Evolutionary conservation across 2,888 invertebrate genomes (phyloP).

Genomic region (Meloe dianella): DNA sequence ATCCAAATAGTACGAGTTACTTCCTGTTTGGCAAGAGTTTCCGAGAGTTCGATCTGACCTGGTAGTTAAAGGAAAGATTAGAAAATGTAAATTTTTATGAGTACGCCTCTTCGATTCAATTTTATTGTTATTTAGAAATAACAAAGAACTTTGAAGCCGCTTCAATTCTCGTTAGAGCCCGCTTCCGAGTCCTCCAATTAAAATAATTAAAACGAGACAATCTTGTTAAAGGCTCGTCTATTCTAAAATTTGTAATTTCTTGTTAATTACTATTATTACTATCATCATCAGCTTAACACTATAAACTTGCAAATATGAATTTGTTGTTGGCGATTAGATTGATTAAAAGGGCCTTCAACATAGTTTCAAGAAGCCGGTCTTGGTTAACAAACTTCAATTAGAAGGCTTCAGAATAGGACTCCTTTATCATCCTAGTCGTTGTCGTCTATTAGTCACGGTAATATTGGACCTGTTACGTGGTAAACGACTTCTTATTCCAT

Average conservation of each 20-base stretch:
- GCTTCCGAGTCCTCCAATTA: not conserved
- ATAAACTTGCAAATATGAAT: slow-evolving; percentile 11
- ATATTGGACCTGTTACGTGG: slow-evolving; percentile 42
- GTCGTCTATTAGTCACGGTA: slow-evolving; percentile 20
- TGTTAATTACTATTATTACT: not conserved
- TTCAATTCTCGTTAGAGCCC: not conserved
- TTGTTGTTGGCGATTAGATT: slow-evolving; percentile 7
- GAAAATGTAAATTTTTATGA: not conserved
- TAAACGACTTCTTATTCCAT: slow-evolving; percentile 44
- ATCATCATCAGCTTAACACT: not conserved
- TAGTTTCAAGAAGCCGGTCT: slow-evolving; percentile 8
- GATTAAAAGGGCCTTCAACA: slow-evolving; percentile 8
- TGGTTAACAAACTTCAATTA: slow-evolving; percentile 10
- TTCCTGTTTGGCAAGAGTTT: slow-evolving; percentile 6
- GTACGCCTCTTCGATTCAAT: not conserved
- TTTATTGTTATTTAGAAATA: not conserved
- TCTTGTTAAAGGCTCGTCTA: not conserved
- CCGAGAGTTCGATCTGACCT: slow-evolving; percentile 10
- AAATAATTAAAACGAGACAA: slow-evolving; percentile 4
- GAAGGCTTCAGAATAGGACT: not conserved
- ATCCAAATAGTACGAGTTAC: not conserved
- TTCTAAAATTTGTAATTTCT: not conserved
- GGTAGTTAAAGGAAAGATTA: not conserved
- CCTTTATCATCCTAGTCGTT: not conserved
- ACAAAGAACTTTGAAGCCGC: not conserved